phyloP scores from a whole-genome alignment of 1,140 invertebrate genomes.

The Atopsyche davidsoni region DNA sequence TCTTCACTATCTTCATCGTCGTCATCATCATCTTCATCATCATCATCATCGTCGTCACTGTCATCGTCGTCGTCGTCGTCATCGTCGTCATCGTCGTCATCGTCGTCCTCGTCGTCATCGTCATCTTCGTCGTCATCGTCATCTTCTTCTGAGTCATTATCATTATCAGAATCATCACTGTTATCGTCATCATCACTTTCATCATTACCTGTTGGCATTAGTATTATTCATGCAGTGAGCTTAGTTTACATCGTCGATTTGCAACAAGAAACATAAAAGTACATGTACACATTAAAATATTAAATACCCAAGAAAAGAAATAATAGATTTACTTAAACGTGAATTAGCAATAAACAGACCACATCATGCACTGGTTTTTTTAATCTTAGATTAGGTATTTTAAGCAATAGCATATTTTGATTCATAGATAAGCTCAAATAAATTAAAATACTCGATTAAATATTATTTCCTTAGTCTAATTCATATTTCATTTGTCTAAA shows the following conservation, averaged over 20 bases:
- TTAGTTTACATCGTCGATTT: constrained; percentile 2
- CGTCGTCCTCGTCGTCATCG: constrained; percentile 45
- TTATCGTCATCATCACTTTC: constrained; percentile 45
- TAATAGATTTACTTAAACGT: no score
- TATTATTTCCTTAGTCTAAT: no score
- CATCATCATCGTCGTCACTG: constrained; percentile 39
- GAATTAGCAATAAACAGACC: no score
- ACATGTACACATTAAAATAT: no score
- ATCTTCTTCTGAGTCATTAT: constrained; percentile 43
- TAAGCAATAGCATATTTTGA: no score
- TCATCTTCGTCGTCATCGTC: constrained; percentile 36
- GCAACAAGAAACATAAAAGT: no score
- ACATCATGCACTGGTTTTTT: no score
- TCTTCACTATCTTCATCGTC: constrained; percentile 49
- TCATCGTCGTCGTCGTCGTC: constrained; percentile 48
- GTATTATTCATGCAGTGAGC: constrained; percentile 49
- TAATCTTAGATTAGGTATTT: no score
- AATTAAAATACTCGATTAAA: no score
- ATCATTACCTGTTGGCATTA: constrained; percentile 54
- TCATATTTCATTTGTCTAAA: no score
- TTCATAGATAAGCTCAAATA: no score
- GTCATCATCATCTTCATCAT: constrained; percentile 39
- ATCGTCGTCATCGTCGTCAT: constrained; percentile 45
- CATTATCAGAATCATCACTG: constrained; percentile 47
- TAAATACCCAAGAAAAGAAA: no score